Evolutionary conservation across 2,797 vertebrate genomes (phyloP).

Genomic region (Pseudochromis fuscus): DNA sequence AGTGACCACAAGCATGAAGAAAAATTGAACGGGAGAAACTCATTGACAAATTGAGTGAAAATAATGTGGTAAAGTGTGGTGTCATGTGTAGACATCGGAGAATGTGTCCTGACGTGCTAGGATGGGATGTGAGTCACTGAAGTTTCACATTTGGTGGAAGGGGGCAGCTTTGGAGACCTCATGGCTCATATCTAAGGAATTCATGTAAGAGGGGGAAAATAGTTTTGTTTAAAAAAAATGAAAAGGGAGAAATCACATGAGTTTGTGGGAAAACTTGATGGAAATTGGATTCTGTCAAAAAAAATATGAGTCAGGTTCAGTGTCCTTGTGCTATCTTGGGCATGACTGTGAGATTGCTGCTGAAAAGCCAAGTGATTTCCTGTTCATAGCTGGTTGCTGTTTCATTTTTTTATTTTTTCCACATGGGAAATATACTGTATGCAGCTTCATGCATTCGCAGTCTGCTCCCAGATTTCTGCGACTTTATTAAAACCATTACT

Average conservation of each 20-base stretch:
- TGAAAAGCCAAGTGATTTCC: slow-evolving; percentile 67
- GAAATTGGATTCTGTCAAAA: slow-evolving; percentile 36
- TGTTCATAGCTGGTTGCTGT: slow-evolving; percentile 24
- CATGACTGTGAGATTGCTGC: slow-evolving; percentile 29
- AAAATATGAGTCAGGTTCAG: slow-evolving; percentile 8
- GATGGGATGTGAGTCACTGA: slow-evolving; percentile 61
- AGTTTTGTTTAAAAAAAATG: not conserved
- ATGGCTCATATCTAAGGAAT: slow-evolving; percentile 47
- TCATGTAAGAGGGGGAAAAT: not conserved
- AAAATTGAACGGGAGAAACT: slow-evolving; percentile 36
- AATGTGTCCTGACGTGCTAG: slow-evolving; percentile 38
- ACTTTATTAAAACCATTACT: slow-evolving; percentile 33
- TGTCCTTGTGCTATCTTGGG: slow-evolving; percentile 6
- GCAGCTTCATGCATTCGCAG: slow-evolving; percentile 2
- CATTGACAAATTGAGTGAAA: slow-evolving; percentile 54
- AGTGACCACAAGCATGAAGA: slow-evolving; percentile 21
- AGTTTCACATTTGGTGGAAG: slow-evolving; percentile 36
- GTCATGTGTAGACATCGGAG: slow-evolving; percentile 4
- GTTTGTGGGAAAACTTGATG: slow-evolving; percentile 22
- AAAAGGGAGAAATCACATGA: too few relatives aligned
- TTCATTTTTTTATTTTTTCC: not conserved
- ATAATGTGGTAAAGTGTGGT: too few relatives aligned
- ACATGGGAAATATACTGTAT: slow-evolving; percentile 17
- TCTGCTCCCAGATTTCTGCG: slow-evolving; percentile 26
- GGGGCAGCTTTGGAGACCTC: slow-evolving; percentile 20